Base-by-base conservation (phyloP, 2,113 vertebrate genomes). In the Laterallus jamaicensis region DNA sequence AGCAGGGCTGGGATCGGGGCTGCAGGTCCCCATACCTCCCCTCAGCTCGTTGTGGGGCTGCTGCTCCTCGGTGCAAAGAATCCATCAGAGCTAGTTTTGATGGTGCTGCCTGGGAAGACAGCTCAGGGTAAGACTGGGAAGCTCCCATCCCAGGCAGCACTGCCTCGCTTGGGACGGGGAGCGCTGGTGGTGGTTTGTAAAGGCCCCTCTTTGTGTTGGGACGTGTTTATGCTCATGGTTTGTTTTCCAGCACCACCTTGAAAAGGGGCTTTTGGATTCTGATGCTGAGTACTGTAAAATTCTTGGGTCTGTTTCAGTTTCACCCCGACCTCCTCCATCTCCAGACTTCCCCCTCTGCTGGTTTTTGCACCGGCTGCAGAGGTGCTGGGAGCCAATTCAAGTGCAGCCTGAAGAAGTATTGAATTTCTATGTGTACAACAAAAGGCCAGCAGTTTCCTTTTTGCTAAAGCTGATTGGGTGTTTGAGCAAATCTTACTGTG, bases 81-180 rank as follows among this genome's bases (percentile, higher is more conserved):
- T 91, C 81, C 84, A 60, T 60, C 21, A 24, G 69, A 80, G 96
- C 93, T 98, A 97, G 97, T 97, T 98, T 97, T 97, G 97, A 78
- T 22, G 10, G 60, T 16, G 10, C 87, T 96, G 94, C 89, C 31
- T 1, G 3, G 82, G 82, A 81, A 93, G 86, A 77, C 55, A 95
- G 94, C 93, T 91, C n/a, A 12, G 82, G 39, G 82, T 71, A 88
- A 90, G 83, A 77, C 77, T 32, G 74, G 95, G 94, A 95, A 93
- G 75, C 0, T 2, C 25, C 87, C 21, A 11, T 50, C 49, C 67
- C 10, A 0, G 58, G 15, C 3, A 1, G 35, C 3, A 5, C 44
- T 32, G 71, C 32, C 32, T 82, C 0, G 2, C 24, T 11, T 35
- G n/a, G 47, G 69, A 49, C 0, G 0, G 7, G 16, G 44, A 86